These are phyloP conservation scores for Geotria australis DNA, from an alignment of 2,797 vertebrate genomes.

Conservation along the genomic window DNA sequence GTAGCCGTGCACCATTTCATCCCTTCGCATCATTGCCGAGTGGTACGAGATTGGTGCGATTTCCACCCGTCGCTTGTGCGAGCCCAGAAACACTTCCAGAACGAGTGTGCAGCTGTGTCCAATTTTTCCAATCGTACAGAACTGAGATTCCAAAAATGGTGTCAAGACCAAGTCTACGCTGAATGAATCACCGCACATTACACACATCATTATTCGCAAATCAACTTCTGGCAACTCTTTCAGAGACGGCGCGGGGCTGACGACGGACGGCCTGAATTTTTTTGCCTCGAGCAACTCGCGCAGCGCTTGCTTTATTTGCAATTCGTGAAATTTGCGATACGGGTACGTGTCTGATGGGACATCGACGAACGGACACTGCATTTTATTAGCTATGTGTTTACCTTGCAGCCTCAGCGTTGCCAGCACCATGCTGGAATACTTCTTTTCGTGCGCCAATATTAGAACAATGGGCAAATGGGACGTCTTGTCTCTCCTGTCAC, in stretches of 20 bases:
- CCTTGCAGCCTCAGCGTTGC: slow-evolving; percentile 90
- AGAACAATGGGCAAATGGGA: slow-evolving; percentile 66
- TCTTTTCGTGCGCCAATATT: slow-evolving; percentile 80
- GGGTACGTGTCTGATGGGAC: slow-evolving; percentile 59
- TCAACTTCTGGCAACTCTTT: slow-evolving; percentile 89
- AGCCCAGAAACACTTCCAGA: slow-evolving; percentile 88
- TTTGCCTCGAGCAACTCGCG: slow-evolving; percentile 62
- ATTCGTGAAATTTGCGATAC: slow-evolving; percentile 69
- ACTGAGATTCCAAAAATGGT: slow-evolving; percentile 82
- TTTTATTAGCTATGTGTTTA: slow-evolving; percentile 84
- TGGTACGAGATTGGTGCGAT: slow-evolving; percentile 87
- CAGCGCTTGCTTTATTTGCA: slow-evolving; percentile 81
- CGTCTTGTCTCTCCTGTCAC: slow-evolving; percentile 55
- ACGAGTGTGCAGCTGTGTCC: slow-evolving; percentile 79
- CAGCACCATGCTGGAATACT: slow-evolving; percentile 62
- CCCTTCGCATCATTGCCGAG: slow-evolving; percentile 82
- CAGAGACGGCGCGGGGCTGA: slow-evolving; percentile 54
- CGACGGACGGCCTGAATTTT: slow-evolving; percentile 70
- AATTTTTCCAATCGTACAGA: slow-evolving; percentile 71
- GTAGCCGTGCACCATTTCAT: slow-evolving; percentile 89
- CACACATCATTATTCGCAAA: slow-evolving; percentile 89
- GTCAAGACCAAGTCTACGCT: slow-evolving; percentile 95
- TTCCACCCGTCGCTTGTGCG: slow-evolving; percentile 66
- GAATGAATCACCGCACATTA: slow-evolving; percentile 96
- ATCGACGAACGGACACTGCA: slow-evolving; percentile 94